Evolutionary conservation across 2,113 vertebrate genomes (phyloP).

Genomic region (Cranoglanis bouderius): DNA sequence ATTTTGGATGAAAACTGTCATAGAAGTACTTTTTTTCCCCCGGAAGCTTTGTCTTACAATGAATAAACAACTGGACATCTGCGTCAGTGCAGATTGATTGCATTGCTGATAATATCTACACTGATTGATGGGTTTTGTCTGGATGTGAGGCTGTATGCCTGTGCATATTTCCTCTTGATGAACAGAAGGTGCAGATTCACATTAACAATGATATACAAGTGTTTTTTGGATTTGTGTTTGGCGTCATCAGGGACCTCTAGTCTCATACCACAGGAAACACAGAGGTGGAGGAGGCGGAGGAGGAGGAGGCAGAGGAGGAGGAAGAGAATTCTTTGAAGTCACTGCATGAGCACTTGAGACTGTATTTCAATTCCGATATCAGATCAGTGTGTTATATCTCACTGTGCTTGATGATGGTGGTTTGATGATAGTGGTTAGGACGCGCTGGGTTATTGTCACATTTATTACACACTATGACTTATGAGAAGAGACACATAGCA

Average conservation of each 20-base stretch:
- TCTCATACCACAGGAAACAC: not conserved
- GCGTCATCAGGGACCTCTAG: slow-evolving; percentile 16
- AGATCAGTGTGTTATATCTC: not conserved
- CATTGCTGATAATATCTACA: not conserved
- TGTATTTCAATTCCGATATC: slow-evolving; percentile 11
- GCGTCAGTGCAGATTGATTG: not conserved
- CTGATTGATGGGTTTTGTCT: not conserved
- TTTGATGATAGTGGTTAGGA: not conserved
- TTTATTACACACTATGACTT: not conserved
- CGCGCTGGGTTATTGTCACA: not conserved
- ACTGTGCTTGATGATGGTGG: not conserved
- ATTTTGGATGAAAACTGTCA: not conserved
- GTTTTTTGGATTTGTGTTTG: not conserved
- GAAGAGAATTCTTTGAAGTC: not conserved
- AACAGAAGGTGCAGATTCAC: not conserved
- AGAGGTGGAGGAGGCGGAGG: not conserved
- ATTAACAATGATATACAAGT: not conserved
- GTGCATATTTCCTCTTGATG: not conserved
- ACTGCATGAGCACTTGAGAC: not conserved
- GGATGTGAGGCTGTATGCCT: not conserved
- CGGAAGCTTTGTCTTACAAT: not conserved
- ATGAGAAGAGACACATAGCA: not conserved
- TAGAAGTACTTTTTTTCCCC: not conserved
- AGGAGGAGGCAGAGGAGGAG: not conserved
- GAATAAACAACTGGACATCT: not conserved